Base-by-base conservation (phyloP, 2,113 vertebrate species). In the Sander lucioperca region DNA sequence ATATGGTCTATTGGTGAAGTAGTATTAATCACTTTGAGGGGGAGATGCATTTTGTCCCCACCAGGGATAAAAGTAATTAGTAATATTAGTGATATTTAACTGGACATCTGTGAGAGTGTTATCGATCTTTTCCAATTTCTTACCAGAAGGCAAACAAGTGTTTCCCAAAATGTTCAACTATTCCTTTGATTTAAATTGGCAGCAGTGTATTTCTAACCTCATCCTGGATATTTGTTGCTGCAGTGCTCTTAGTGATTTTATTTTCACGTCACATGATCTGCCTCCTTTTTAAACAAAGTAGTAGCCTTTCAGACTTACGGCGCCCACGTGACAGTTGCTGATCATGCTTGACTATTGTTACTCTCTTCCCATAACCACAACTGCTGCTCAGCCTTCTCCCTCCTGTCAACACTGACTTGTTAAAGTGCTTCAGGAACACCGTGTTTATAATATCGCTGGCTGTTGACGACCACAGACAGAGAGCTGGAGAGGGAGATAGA, bases 121-220 rank as follows among this genome's bases (percentile, higher is more conserved):
- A 45, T 45, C 18, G 1, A 36, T 66, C 25, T 2, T 66, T 14
- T 70, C 23, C 8, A 19, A 66, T 11, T 27, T 43, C 10, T 11
- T 43, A 43, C 39, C 12, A 23, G 5, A 56, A 57, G 63, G 21
- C 21, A 50, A 83, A 69, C 21, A 33, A 48, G 48, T 73, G 13
- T 36, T 68, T 54, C 53, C 71, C 36, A 54, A 63, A 83, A 73
- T 43, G 18, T 15, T 62, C 13, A 65, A 25, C 33, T 50, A 5
- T 69, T 83, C 4, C 2, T 59, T 78, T 66, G 23, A 23, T 75
- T n/a, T 6, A 19, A 70, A 84, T 65, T 54, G n/a, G 66, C 76
- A 50, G 85, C 86, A 86, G 86, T 86, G 85, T 92, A 80, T 84
- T 79, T 87, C 85, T 86, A 85, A 88, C 53, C 39, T 30, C 79